Conservation (phyloP, 2,113 vertebrate genomes). For the Dicentrarchus labrax region DNA sequence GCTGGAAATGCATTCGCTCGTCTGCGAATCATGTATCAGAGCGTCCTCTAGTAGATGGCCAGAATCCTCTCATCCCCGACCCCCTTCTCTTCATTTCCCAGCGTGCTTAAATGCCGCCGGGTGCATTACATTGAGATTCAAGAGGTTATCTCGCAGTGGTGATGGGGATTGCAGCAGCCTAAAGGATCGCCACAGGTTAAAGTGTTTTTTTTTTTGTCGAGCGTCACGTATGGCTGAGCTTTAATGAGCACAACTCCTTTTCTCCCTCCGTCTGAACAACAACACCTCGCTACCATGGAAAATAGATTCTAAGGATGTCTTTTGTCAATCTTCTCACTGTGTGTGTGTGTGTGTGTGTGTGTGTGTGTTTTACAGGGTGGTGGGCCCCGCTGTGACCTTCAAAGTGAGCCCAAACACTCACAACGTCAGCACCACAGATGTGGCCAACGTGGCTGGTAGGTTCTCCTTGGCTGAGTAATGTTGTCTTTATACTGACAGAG, state of each 20-base stretch:
- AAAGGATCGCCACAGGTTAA: constrained; percentile 62
- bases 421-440: constrained; percentile 90
- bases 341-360: constrained; percentile 49
- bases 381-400: constrained; percentile 95
- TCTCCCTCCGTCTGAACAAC: constrained; percentile 1
- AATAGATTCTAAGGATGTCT: constrained; percentile 30
- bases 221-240: constrained; percentile 28
- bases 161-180: constrained; percentile 65
- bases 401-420: constrained; percentile 87
- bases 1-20: not conserved
- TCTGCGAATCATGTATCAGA: constrained; percentile 21
- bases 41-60: constrained; percentile 24
- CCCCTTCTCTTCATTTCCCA: constrained; percentile 37
- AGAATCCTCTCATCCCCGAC: constrained; percentile 1
- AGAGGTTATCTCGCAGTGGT: constrained; percentile 63
- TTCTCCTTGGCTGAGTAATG: constrained; percentile 47
- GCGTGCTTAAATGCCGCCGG: constrained; percentile 52
- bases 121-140: constrained; percentile 68
- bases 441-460: constrained; percentile 90
- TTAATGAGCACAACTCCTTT: constrained; percentile 60
- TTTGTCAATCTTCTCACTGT: constrained; percentile 37
- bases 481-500: constrained; percentile 46
- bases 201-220: not conserved
- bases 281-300: constrained; percentile 12
- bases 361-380: constrained; percentile 86